Evolutionary conservation across 2,113 vertebrate species (phyloP).

Genomic region (Garra rufa): DNA sequence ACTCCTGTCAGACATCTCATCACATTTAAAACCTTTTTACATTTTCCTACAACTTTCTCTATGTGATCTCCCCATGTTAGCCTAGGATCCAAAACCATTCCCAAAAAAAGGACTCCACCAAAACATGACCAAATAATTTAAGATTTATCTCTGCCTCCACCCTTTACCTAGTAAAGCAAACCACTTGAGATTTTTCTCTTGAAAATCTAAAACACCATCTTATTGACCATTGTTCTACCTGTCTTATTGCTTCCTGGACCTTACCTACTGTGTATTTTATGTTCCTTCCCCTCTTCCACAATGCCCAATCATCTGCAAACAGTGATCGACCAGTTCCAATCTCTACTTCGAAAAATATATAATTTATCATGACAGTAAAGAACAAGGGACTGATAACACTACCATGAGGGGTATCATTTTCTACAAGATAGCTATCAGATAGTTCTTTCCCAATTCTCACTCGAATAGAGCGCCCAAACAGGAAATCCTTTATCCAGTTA

Average conservation of each 20-base stretch:
- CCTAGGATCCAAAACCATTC: background rate
- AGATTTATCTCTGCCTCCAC: background rate
- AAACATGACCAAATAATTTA: background rate
- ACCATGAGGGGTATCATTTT: background rate
- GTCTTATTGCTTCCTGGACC: too few relatives aligned
- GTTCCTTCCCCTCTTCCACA: background rate
- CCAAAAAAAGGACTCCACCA: background rate
- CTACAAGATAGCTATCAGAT: too few relatives aligned
- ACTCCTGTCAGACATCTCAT: background rate
- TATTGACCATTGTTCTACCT: too few relatives aligned
- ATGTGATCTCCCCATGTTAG: background rate
- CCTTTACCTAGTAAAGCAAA: background rate
- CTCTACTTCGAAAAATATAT: background rate
- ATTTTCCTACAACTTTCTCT: background rate
- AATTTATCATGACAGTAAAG: background rate
- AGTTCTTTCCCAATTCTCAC: too few relatives aligned
- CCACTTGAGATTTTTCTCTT: background rate
- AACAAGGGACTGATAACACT: background rate
- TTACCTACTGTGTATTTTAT: background rate
- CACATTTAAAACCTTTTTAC: background rate
- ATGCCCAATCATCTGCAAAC: too few relatives aligned
- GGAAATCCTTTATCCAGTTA: too few relatives aligned
- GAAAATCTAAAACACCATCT: background rate
- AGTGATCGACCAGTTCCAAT: too few relatives aligned
- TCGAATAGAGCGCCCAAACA: too few relatives aligned